Percentiles rank a stretch among this genome's conserved stretches.
Conservation (phyloP, 1,140 invertebrate species). For the Cherax destructor region DNA sequence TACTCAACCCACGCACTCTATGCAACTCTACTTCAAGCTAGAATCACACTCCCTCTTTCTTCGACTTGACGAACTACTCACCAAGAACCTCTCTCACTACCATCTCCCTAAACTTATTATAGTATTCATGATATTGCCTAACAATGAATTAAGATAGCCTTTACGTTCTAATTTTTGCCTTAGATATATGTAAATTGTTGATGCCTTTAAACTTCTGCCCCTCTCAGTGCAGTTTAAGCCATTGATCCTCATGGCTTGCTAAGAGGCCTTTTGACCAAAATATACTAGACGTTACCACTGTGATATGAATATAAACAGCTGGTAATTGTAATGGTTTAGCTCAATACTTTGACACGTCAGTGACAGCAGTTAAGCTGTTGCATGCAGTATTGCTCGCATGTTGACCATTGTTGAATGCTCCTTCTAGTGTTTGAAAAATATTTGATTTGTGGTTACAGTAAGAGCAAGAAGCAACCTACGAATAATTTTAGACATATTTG, state of each 20-base stretch:
- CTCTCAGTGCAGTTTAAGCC: neutral
- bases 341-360: neutral
- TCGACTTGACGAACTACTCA: neutral
- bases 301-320: neutral
- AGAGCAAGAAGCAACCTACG: neutral
- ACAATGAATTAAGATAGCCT: neutral
- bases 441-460: neutral
- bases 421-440: neutral
- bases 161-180: slow-evolving; percentile 7
- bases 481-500: neutral
- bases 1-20: neutral
- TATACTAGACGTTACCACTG: neutral
- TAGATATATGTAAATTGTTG: neutral
- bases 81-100: neutral
- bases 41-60: neutral
- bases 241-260: neutral
- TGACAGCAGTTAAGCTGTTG: no score
- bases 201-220: neutral
- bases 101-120: neutral
- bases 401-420: neutral
- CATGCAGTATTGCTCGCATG: neutral
- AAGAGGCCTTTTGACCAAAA: neutral
- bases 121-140: neutral
- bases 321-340: neutral
- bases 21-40: neutral